phyloP scores from a whole-genome alignment of 2,888 invertebrate species.

The Minunthozetes semirufus region DNA sequence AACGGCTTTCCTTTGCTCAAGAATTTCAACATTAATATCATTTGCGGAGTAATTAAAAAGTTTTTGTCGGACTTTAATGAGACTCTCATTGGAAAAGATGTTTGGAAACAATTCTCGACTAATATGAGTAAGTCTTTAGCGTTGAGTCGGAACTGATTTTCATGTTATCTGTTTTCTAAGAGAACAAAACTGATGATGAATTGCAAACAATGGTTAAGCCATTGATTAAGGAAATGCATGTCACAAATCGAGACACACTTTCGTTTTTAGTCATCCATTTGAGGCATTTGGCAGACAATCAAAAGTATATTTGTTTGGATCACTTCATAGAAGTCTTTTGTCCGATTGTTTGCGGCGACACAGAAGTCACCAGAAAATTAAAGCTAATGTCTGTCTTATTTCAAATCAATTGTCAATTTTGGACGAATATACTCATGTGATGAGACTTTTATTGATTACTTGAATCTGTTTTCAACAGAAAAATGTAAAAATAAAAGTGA shows the following conservation, averaged over 20 bases:
- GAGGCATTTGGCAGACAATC: slow-evolving; percentile 26
- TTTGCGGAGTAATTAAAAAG: slow-evolving; percentile 34
- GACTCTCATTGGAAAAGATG: slow-evolving; percentile 40
- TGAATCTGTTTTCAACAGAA: no score
- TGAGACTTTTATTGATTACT: background rate
- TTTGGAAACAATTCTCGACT: slow-evolving; percentile 39
- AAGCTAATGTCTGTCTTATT: slow-evolving; percentile 24
- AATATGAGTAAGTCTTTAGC: slow-evolving; percentile 24
- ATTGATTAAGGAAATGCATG: background rate
- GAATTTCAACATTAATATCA: slow-evolving; percentile 14
- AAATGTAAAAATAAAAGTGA: no score
- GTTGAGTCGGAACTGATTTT: background rate
- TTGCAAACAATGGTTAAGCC: background rate
- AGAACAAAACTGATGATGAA: slow-evolving; percentile 31
- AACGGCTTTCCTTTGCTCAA: slow-evolving; percentile 23
- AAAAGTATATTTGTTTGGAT: slow-evolving; percentile 14
- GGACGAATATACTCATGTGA: background rate
- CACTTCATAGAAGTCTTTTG: slow-evolving; percentile 20
- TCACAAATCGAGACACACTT: slow-evolving; percentile 31
- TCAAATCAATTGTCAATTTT: background rate
- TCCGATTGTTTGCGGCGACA: slow-evolving; percentile 33
- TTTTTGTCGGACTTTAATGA: slow-evolving; percentile 30
- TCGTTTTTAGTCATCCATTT: slow-evolving; percentile 33
- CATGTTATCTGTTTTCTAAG: slow-evolving; percentile 4
- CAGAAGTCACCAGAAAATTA: slow-evolving; percentile 22